Evolutionary conservation across 2,888 invertebrate species (phyloP).

Genomic region (Holacanthella duospinosa): DNA sequence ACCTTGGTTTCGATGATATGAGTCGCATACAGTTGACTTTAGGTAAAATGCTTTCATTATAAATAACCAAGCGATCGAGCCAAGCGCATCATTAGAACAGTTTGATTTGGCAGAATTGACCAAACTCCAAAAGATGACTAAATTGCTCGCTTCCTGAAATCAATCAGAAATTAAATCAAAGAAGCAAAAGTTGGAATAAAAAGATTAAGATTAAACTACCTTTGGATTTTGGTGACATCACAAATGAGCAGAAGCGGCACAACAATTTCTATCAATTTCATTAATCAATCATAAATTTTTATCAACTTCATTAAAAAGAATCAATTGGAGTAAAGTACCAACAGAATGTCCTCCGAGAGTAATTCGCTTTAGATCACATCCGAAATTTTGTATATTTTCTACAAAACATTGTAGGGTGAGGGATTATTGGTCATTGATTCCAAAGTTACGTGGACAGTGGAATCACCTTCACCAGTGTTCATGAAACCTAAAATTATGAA

Average conservation of each 20-base stretch:
- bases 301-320: background rate
- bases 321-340: too few relatives aligned
- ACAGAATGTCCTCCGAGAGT: constrained; percentile 50
- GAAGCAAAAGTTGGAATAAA: background rate
- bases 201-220: background rate
- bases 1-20: too few relatives aligned
- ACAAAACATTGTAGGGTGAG: constrained; percentile 48
- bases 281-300: background rate
- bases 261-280: background rate
- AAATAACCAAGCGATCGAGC: background rate
- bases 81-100: background rate
- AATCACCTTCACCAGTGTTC: too few relatives aligned
- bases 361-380: constrained; percentile 46
- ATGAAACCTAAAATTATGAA: constrained; percentile 40
- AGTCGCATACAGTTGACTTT: too few relatives aligned
- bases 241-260: constrained; percentile 17
- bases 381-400: constrained; percentile 45
- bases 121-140: background rate
- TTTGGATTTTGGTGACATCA: constrained; percentile 14
- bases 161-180: background rate
- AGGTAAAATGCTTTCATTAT: too few relatives aligned
- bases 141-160: background rate
- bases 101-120: background rate
- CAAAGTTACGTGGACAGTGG: too few relatives aligned
- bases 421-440: constrained; percentile 46